Conservation (phyloP, 2,888 invertebrate species). For the Eustalomyia histrio region DNA sequence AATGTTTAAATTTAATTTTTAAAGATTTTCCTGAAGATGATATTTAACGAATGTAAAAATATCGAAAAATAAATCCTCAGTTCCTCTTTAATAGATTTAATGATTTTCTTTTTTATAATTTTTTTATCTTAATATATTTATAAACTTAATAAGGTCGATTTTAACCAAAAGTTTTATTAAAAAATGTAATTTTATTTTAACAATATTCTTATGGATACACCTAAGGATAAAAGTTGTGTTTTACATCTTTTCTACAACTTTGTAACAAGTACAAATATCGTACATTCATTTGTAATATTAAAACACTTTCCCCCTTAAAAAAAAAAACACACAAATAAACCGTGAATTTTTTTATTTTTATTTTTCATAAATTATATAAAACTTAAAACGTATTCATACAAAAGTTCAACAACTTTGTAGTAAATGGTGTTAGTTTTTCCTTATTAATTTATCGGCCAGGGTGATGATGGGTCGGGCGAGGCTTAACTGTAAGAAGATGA, state of each 20-base stretch:
- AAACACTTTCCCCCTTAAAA: background rate
- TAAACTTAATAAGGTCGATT: background rate
- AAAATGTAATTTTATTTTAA: constrained; percentile 4
- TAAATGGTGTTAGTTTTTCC: constrained; percentile 16
- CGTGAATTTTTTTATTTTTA: background rate
- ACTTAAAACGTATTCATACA: constrained; percentile 10
- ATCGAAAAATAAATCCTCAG: too few relatives aligned
- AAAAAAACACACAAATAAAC: background rate
- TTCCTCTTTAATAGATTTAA: too few relatives aligned
- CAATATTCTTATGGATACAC: constrained; percentile 9
- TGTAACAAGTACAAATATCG: background rate
- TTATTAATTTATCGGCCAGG: background rate
- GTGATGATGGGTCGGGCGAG: too few relatives aligned
- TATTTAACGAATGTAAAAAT: too few relatives aligned
- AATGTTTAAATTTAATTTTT: too few relatives aligned
- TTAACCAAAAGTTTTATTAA: constrained; percentile 27
- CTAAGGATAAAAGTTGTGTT: constrained; percentile 3
- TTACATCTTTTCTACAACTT: background rate
- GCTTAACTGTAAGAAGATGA: background rate
- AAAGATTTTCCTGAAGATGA: too few relatives aligned
- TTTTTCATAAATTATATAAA: background rate
- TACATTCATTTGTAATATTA: background rate
- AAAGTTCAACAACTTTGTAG: constrained; percentile 35
- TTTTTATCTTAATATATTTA: too few relatives aligned
- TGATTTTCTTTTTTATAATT: too few relatives aligned